phyloP scores from a whole-genome alignment of 2,797 vertebrate genomes.

The Lacerta viridis region DNA sequence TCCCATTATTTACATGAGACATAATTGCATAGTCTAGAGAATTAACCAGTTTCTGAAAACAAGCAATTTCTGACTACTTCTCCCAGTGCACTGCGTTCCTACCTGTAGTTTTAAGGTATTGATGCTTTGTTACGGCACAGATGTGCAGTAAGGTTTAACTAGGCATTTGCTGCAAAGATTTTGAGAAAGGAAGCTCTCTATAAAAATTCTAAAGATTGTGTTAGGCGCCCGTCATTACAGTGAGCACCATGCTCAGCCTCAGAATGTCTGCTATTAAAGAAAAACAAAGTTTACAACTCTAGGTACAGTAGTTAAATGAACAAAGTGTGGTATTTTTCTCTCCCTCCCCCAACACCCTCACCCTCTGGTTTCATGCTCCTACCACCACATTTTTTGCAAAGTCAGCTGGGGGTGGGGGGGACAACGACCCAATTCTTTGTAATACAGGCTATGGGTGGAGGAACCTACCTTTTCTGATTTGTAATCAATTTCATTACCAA shows the following conservation, averaged over 20 bases:
- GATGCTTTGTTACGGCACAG: conserved; percentile 23
- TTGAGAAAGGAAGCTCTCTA: not conserved
- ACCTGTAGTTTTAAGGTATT: not conserved
- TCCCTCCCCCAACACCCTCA: no score
- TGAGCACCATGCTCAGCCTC: conserved; percentile 10
- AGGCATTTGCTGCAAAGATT: not conserved
- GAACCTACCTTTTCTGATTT: not conserved
- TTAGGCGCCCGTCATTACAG: not conserved
- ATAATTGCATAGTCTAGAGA: rapidly evolving
- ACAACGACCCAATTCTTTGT: not conserved
- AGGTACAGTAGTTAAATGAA: conserved; percentile 34
- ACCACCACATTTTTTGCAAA: not conserved
- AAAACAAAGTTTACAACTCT: not conserved
- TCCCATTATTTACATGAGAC: conserved; percentile 6
- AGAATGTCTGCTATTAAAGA: conserved; percentile 4
- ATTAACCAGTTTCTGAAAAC: conserved; percentile 2
- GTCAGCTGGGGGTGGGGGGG: no score
- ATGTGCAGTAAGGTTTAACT: conserved; percentile 6
- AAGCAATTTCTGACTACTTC: not conserved
- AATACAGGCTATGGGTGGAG: not conserved
- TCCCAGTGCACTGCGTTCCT: not conserved
- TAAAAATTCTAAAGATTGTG: conserved; percentile 12
- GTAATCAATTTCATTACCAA: not conserved
- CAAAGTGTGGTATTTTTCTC: not conserved
- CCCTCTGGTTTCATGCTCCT: not conserved